Conservation (phyloP, 2,113 vertebrate species). For the Podocnemis expansa region DNA sequence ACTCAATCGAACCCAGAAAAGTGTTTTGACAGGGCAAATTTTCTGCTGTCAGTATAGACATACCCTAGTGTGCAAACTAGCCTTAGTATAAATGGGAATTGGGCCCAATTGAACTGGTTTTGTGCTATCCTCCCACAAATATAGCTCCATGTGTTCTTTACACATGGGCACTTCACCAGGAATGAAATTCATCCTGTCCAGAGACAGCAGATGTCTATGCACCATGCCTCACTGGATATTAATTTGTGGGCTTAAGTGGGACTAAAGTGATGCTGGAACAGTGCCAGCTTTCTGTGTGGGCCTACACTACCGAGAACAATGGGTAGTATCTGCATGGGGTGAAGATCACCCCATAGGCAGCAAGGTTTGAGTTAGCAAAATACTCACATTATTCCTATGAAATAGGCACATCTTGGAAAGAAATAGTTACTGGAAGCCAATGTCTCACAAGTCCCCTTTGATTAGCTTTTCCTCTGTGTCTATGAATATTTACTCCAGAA, state of each 20-base stretch:
- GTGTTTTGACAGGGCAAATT: too few species aligned
- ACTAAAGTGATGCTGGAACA: neutral
- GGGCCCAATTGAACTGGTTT: neutral
- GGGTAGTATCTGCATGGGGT: neutral
- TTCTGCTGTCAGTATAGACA: too few species aligned
- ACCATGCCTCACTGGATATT: neutral
- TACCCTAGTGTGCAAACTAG: neutral
- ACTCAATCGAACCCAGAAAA: too few species aligned
- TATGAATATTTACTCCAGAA: neutral
- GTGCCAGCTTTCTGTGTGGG: neutral
- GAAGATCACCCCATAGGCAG: too few species aligned
- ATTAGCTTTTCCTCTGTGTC: neutral
- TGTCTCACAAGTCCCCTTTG: neutral
- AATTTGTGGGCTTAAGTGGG: neutral
- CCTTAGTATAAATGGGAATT: neutral
- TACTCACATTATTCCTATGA: neutral
- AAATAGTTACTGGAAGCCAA: neutral
- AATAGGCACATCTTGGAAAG: neutral
- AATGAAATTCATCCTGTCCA: neutral
- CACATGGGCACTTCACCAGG: neutral
- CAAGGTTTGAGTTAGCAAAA: neutral
- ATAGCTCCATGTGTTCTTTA: neutral
- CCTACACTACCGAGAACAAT: neutral
- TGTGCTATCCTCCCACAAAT: neutral
- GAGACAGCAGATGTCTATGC: neutral